Evolutionary conservation across 2,797 vertebrate species (phyloP).

Genomic region (Phalloptychus januarius): DNA sequence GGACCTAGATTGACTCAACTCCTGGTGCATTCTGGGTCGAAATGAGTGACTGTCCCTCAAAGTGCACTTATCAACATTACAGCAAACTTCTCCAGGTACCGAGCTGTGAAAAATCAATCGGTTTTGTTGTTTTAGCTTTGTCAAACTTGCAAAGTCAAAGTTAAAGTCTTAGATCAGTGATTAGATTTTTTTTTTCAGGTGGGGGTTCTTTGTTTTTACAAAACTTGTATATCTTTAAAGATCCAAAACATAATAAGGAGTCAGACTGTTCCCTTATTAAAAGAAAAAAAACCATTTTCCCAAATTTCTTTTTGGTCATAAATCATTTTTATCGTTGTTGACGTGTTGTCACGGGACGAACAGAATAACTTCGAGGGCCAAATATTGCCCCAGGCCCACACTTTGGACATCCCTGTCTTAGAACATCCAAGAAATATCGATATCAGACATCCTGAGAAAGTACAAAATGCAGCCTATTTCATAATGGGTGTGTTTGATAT

Average conservation of each 20-base stretch:
- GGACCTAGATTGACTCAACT: constrained; percentile 23
- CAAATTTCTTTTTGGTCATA: too few relatives aligned
- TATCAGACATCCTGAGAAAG: background rate
- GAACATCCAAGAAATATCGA: background rate
- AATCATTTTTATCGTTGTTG: too few relatives aligned
- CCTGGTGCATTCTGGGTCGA: constrained; percentile 20
- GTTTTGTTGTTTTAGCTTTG: background rate
- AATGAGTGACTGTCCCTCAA: constrained; percentile 44
- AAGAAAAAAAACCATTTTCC: too few relatives aligned
- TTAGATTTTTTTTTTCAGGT: too few relatives aligned
- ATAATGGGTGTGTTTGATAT: background rate
- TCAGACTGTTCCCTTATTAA: too few relatives aligned
- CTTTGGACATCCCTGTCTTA: background rate
- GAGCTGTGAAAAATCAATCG: background rate
- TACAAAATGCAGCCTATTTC: background rate
- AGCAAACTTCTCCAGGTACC: constrained; percentile 30
- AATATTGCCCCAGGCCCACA: too few relatives aligned
- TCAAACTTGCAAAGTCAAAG: background rate
- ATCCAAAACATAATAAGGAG: too few relatives aligned
- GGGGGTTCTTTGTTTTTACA: too few relatives aligned
- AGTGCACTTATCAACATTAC: constrained; percentile 63
- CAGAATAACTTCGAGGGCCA: too few relatives aligned
- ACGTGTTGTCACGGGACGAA: too few relatives aligned
- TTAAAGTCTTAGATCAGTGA: background rate
- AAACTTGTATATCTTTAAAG: too few relatives aligned